Evolutionary conservation across 2,113 vertebrate species (phyloP), one percentile per base, ranked within the genome.

Genomic region (Uropsilus gracilis): DNA sequence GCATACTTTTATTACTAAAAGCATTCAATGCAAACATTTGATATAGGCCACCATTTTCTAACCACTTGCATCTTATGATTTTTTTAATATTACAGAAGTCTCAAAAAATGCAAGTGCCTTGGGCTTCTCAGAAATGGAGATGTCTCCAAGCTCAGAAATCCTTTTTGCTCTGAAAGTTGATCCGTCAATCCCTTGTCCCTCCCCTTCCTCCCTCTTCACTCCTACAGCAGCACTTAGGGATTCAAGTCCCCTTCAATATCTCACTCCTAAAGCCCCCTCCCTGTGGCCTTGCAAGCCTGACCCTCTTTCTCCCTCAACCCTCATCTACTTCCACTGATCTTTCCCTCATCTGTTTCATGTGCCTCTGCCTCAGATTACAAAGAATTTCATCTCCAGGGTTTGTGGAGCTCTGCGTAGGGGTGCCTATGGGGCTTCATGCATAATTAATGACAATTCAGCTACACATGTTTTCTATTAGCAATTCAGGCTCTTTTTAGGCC

Each of bases 381-480:
- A 94, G 68, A 64, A 85, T 71, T 76, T 68, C 39, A 16, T 93
- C 80, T 86, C 71, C 30, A 28, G 76, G 81, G 59, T 50, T 68
- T 73, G 46, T 6, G 12, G 72, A 86, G 61, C 34, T 59, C 69
- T 8, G 10, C 34, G 16, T 55, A 50, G 77, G 48, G 61, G 64
- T 0, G 12, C 84, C 89, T 53, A 24, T 50, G 61, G 90, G 86
- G 87, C 42, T 94, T 96, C 95, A 95, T 96, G 84, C 85, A 97
- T 97, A 97, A 97, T 97, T 95, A 96, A 96, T 94, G 53, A 93
- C 44, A 55, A 86, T 94, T 95, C 91, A 39, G 93, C 90, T 93
- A 94, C 90, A 95, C 95, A 94, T 93, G 94, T 93, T 97, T 95
- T 96, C 95, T 95, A 95, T 96, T 94, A 95, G 93, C 87, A 94